Evolutionary conservation across 2,797 vertebrate species (phyloP).

Genomic region (Coluber constrictor): DNA sequence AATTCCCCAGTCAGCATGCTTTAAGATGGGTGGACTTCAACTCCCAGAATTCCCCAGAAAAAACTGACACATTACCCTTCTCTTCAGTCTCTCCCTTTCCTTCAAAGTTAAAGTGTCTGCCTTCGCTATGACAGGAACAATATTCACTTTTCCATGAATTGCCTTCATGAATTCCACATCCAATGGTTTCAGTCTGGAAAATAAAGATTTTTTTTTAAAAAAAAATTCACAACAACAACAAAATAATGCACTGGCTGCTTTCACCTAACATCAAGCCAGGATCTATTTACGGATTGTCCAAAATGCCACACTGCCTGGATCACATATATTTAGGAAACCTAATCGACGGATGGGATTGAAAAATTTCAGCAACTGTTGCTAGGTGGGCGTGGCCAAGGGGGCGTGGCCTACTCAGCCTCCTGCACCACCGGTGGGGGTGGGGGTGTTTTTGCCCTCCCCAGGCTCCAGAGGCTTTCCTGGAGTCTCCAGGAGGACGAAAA

Average conservation of each 20-base stretch:
- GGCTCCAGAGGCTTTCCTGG: no score
- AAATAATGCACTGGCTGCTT: not conserved
- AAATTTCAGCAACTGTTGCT: no score
- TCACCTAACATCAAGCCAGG: not conserved
- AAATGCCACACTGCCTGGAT: not conserved
- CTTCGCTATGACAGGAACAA: slow-evolving; percentile 86
- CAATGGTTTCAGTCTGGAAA: slow-evolving; percentile 79
- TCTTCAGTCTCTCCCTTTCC: slow-evolving; percentile 87
- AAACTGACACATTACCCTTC: slow-evolving; percentile 74
- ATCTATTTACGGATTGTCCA: not conserved
- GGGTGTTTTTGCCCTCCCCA: no score
- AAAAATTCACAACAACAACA: not conserved
- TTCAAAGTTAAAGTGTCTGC: slow-evolving; percentile 82
- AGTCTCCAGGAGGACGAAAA: no score
- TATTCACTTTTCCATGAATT: slow-evolving; percentile 87
- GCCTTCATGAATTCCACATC: slow-evolving; percentile 90
- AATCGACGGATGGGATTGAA: not conserved
- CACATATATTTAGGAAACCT: not conserved
- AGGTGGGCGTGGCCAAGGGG: no score
- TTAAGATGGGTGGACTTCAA: no score
- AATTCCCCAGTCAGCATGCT: no score
- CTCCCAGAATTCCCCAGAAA: not conserved
- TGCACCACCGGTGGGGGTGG: no score
- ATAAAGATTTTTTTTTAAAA: not conserved
- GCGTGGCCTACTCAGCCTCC: no score